phyloP scores from a whole-genome alignment of 2,888 invertebrate genomes.

The Aporophyla lueneburgensis region DNA sequence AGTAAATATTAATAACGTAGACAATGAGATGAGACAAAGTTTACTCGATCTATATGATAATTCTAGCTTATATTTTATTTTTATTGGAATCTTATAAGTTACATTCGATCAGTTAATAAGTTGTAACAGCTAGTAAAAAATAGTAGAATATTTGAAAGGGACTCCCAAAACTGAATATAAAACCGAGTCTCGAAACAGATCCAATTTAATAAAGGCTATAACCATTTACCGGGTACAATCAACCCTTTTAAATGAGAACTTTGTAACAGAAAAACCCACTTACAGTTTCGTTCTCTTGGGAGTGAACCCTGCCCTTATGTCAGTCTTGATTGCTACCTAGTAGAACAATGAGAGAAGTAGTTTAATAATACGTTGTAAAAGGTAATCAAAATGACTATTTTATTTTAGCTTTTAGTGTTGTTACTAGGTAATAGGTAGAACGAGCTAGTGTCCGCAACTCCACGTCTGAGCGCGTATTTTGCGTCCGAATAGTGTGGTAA shows the following conservation, averaged over 20 bases:
- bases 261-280: slow-evolving; percentile 51
- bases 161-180: slow-evolving; percentile 4
- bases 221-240: slow-evolving; percentile 18
- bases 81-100: not conserved
- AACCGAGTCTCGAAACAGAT: slow-evolving; percentile 6
- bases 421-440: too few species aligned
- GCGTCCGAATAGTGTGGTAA: not conserved
- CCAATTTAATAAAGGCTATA: slow-evolving; percentile 25
- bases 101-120: not conserved
- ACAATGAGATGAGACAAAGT: too few species aligned
- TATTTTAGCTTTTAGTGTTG: not conserved
- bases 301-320: slow-evolving; percentile 20
- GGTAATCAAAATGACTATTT: slow-evolving; percentile 12
- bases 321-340: slow-evolving; percentile 34
- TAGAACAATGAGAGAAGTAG: slow-evolving; percentile 33
- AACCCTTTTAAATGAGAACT: slow-evolving; percentile 50
- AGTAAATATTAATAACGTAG: too few species aligned
- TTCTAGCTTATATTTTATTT: not conserved
- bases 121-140: not conserved
- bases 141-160: not conserved
- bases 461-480: too few species aligned
- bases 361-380: slow-evolving; percentile 13
- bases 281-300: slow-evolving; percentile 32
- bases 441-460: too few species aligned
- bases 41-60: too few species aligned